Conservation (phyloP, 2,113 vertebrate genomes). For the Cavia porcellus region DNA sequence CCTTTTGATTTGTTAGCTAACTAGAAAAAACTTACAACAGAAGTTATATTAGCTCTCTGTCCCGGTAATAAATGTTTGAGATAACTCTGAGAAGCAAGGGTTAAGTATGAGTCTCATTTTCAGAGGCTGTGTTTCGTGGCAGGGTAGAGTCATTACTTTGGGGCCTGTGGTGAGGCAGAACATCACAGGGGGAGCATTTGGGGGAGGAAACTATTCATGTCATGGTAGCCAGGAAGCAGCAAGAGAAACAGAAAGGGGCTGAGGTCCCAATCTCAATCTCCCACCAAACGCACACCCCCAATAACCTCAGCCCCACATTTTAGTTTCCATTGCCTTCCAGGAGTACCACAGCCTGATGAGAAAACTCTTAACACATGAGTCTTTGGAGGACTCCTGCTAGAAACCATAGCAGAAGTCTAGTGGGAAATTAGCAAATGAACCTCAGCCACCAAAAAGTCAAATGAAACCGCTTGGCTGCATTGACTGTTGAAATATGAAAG, state of each 20-base stretch:
- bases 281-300: not conserved
- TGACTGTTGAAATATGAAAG: not conserved
- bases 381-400: not conserved
- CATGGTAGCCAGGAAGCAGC: not conserved
- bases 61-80: not conserved
- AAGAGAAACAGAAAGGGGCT: not conserved
- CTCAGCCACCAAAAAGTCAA: constrained; percentile 23
- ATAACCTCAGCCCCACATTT: not conserved
- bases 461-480: constrained; percentile 9
- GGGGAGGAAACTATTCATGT: not conserved
- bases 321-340: not conserved
- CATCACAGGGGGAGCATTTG: not conserved
- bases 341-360: not conserved
- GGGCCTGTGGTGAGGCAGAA: not conserved
- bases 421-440: constrained; percentile 31
- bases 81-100: not conserved
- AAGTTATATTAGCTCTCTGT: not conserved
- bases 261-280: not conserved
- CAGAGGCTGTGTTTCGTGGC: not conserved
- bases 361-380: not conserved
- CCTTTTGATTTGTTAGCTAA: constrained; percentile 40
- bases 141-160: not conserved
- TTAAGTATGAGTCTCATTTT: not conserved
- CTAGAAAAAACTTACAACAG: not conserved
- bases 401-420: not conserved